Evolutionary conservation across 1,140 invertebrate genomes (phyloP).

Genomic region (Bombus breviceps): DNA sequence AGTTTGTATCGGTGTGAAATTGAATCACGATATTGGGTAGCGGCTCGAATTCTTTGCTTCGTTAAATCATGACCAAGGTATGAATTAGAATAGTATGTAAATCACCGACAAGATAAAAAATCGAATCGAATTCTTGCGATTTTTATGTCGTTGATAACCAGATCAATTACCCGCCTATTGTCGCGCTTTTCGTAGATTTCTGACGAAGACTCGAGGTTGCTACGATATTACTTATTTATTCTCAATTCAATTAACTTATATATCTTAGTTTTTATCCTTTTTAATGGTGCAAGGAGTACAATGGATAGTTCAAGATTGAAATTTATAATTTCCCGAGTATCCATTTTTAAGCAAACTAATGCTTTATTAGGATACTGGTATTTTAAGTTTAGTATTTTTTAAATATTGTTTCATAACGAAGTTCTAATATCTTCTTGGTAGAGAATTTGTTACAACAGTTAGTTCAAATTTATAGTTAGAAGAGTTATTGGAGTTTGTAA

Average conservation of each 20-base stretch:
- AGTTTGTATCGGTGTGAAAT: background rate
- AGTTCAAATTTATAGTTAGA: background rate
- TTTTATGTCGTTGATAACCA: too few species aligned
- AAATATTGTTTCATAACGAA: background rate
- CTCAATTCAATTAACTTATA: too few species aligned
- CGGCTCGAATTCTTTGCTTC: background rate
- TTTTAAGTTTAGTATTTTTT: too few species aligned
- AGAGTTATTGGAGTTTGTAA: background rate
- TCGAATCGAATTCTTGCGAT: background rate
- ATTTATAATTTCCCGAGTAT: background rate
- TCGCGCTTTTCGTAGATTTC: too few species aligned
- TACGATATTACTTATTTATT: too few species aligned
- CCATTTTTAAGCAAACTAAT: background rate
- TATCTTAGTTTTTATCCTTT: too few species aligned
- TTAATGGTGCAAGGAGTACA: too few species aligned
- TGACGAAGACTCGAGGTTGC: too few species aligned
- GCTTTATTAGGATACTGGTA: too few species aligned
- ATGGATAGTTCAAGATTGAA: too few species aligned
- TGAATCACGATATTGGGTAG: slow-evolving; percentile 11
- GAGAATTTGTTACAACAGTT: background rate
- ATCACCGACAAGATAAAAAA: background rate
- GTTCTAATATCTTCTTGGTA: background rate
- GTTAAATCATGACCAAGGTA: slow-evolving; percentile 25
- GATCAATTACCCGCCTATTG: too few species aligned
- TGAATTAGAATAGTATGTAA: background rate